Base-by-base conservation (phyloP, 2,888 invertebrate genomes). In the Amphipyra berbera region DNA sequence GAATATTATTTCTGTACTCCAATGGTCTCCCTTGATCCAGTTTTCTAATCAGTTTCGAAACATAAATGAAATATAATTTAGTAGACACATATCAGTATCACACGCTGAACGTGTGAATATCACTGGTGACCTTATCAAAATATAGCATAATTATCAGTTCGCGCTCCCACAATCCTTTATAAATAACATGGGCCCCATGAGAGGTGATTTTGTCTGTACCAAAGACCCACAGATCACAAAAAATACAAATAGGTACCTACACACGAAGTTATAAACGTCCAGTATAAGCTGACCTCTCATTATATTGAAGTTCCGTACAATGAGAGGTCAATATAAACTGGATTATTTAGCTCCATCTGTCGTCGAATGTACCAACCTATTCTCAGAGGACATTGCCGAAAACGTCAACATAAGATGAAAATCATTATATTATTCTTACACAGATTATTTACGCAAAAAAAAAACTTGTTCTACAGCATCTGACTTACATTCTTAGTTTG, bases 31-130 rank as follows among this genome's bases (percentile, higher is more conserved):
- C 54, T 53, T 64, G 58, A 59, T 59, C 64, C 40, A 64, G 10
- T 50, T 64, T 55, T 15, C 30, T 55, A 46, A 64, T 64, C 64
- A 59, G 50, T 55, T 54, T 41, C 27, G 35, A 44, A 42, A 50
- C 15, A 61, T 8, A 40, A 15, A 40, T 46, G 30, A 21, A 50
- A 7, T 30, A 30, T 44, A 21, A 3, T 21, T 1, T 21, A 21
- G 21, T 21, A 21, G 21, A 21, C 21, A 21, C 21, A 21, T 21
- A 21, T 21, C 21, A 35, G 13, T 27, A 41, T 41, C 52, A 59
- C n/a, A 44, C n/a, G 3, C 5, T 13, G 10, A 15, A 35, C 13
- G 38, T 15, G 40, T 59, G 52, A 50, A 49, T 35, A 13, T 54
- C 42, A 52, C 13, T 30, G 8, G 14, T 54, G 14, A 54, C 45